phyloP scores from a whole-genome alignment of 2,888 invertebrate species.

The Eremobia ochroleuca region DNA sequence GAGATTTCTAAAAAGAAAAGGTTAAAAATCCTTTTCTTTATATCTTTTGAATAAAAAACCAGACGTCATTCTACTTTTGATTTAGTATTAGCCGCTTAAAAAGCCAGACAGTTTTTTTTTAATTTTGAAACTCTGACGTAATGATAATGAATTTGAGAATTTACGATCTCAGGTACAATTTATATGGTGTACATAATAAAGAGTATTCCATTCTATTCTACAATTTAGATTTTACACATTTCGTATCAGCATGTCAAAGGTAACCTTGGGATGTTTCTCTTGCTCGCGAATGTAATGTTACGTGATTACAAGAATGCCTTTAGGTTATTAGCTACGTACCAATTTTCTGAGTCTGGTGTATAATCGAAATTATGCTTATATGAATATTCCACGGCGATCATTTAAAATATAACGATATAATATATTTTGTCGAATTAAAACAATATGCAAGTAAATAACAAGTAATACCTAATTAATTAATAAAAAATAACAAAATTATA shows the following conservation, averaged over 20 bases:
- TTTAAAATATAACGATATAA: neutral
- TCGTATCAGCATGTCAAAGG: conserved; percentile 38
- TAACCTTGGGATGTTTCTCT: conserved; percentile 36
- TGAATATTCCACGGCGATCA: neutral
- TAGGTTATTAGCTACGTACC: conserved; percentile 1
- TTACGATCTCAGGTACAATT: neutral
- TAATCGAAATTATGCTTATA: conserved; percentile 12
- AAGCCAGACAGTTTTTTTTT: conserved; percentile 26
- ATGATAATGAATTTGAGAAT: conserved; percentile 16
- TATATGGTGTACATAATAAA: too few species aligned
- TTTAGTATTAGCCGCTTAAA: neutral
- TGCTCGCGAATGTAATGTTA: conserved; percentile 36
- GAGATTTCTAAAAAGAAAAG: conserved; percentile 3
- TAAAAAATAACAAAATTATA: neutral
- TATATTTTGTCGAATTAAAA: neutral
- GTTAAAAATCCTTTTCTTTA: neutral
- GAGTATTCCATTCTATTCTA: too few species aligned
- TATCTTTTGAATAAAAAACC: neutral
- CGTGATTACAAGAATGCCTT: conserved; percentile 26
- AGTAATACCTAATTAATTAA: neutral
- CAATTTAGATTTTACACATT: conserved; percentile 21
- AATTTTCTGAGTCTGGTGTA: conserved; percentile 20
- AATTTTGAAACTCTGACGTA: conserved; percentile 13
- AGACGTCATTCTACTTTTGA: neutral
- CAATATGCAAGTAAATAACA: neutral